Evolutionary conservation across 92 coral and sea anemone genomes (phyloP).

Genomic region (Epizoanthus scotinus): DNA sequence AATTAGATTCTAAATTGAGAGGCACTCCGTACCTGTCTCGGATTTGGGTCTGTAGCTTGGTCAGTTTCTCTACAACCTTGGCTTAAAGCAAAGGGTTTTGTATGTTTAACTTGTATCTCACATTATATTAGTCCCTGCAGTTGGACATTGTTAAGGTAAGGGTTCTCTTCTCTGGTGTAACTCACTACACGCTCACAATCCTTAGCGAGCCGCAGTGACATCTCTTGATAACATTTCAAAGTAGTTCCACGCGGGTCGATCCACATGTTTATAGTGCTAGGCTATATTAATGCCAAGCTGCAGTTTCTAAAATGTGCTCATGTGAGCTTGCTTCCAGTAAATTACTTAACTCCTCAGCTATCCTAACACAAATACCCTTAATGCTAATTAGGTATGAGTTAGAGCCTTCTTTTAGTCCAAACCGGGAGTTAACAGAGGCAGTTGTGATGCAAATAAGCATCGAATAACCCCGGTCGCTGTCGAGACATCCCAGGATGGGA

Average conservation of each 20-base stretch:
- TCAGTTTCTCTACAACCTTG: neutral
- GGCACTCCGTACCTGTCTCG: slow-evolving; percentile 48
- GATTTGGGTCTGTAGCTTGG: slow-evolving; percentile 1
- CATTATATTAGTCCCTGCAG: slow-evolving; percentile 33
- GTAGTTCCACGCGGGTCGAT: neutral
- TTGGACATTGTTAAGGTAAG: slow-evolving; percentile 22
- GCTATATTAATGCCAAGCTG: neutral
- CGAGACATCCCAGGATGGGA: slow-evolving; percentile 35
- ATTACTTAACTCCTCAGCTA: neutral
- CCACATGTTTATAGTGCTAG: neutral
- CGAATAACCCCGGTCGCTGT: neutral
- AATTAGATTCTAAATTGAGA: slow-evolving; percentile 17
- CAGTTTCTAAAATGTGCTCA: neutral
- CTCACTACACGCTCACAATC: neutral
- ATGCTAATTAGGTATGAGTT: neutral
- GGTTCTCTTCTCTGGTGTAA: neutral
- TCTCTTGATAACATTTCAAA: neutral
- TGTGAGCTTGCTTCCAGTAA: neutral
- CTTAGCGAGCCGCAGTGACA: neutral
- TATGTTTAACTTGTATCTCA: neutral
- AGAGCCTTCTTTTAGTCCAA: slow-evolving; percentile 15
- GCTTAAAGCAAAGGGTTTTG: neutral
- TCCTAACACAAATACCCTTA: neutral
- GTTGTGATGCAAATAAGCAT: slow-evolving; percentile 31
- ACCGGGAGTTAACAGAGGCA: neutral